phyloP scores from a whole-genome alignment of 2,888 invertebrate species.

The Mechanitis mazaeus region DNA sequence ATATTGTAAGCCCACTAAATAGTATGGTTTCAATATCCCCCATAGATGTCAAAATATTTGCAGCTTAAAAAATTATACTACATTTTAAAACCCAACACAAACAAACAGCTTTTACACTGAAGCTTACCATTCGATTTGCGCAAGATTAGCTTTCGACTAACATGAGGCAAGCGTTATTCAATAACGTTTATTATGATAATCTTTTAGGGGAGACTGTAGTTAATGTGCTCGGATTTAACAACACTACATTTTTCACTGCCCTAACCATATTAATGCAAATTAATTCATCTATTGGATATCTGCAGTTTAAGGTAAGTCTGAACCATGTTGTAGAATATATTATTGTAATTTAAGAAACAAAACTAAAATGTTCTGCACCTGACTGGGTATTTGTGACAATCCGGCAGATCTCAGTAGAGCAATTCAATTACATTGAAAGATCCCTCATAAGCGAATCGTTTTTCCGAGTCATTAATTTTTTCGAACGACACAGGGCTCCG shows the following conservation, averaged over 20 bases:
- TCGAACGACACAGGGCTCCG: constrained; percentile 72
- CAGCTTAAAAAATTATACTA: constrained; percentile 61
- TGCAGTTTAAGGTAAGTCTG: background rate
- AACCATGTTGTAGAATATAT: background rate
- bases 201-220: constrained; percentile 57
- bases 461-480: constrained; percentile 77
- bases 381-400: constrained; percentile 55
- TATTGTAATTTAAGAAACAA: background rate
- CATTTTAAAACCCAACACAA: constrained; percentile 50
- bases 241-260: constrained; percentile 44
- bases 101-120: constrained; percentile 59
- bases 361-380: constrained; percentile 35
- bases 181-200: constrained; percentile 69
- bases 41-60: constrained; percentile 71
- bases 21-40: constrained; percentile 7
- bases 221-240: constrained; percentile 58
- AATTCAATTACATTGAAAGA: constrained; percentile 77
- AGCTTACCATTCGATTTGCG: constrained; percentile 55
- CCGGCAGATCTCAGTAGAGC: constrained; percentile 67
- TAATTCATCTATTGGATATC: constrained; percentile 19
- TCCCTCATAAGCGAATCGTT: constrained; percentile 78
- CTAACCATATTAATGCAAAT: constrained; percentile 39
- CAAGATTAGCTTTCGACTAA: constrained; percentile 65
- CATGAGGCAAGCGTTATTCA: constrained; percentile 65
- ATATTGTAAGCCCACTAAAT: background rate